Evolutionary conservation across 2,113 vertebrate genomes (phyloP).

Genomic region (Talpa occidentalis): DNA sequence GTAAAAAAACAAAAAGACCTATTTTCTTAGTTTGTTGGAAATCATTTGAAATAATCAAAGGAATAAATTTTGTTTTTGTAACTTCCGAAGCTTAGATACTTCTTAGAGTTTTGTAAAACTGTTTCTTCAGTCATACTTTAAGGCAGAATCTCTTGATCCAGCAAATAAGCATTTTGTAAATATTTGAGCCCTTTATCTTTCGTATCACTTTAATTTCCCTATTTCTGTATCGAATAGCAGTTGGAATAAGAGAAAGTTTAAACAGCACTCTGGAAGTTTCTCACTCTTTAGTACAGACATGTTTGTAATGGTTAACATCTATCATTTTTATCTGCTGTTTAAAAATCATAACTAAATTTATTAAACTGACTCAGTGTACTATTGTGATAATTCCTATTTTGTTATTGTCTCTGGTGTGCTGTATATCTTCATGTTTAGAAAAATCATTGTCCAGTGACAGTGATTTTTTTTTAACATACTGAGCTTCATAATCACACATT

Average conservation of each 20-base stretch:
- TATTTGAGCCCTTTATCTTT: slow-evolving; percentile 11
- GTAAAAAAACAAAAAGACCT: not conserved
- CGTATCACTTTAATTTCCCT: not conserved
- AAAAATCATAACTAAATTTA: slow-evolving; percentile 43
- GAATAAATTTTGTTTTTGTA: not conserved
- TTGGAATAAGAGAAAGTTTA: not conserved
- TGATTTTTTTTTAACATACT: slow-evolving; percentile 29
- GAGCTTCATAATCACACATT: not conserved
- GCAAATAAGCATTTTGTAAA: not conserved
- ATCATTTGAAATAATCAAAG: not conserved
- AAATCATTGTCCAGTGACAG: not conserved
- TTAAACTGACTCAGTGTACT: not conserved
- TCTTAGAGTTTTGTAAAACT: not conserved
- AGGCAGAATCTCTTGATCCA: not conserved
- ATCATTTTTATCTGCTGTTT: not conserved
- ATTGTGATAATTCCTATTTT: not conserved
- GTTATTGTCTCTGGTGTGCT: not conserved
- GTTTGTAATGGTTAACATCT: not conserved
- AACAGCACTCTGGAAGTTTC: not conserved
- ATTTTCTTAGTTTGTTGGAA: slow-evolving; percentile 7
- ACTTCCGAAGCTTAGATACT: not conserved
- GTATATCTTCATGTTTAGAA: not conserved
- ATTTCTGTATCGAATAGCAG: not conserved
- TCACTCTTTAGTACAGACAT: not conserved
- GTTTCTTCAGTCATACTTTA: not conserved